These are phyloP conservation scores for Tinamus major DNA, from an alignment of 2,797 vertebrate genomes.

Conservation along the genomic window DNA sequence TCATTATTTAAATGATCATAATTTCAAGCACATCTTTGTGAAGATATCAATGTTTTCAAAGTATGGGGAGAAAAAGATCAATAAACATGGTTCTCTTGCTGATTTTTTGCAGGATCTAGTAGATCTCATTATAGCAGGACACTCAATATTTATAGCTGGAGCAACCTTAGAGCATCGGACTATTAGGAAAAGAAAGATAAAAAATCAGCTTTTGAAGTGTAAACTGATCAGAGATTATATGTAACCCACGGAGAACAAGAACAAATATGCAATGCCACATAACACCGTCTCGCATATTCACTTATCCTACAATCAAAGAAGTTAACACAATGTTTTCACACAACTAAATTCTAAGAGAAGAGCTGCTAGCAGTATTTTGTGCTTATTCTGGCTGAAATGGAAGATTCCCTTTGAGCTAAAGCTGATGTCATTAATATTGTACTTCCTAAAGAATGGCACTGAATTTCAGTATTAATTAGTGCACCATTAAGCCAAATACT, in stretches of 20 bases:
- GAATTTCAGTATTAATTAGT: constrained; percentile 34
- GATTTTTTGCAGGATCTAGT: not conserved
- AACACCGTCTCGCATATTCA: not conserved
- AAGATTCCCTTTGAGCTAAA: not conserved
- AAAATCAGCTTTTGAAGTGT: not conserved
- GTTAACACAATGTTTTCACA: not conserved
- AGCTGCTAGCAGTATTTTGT: not conserved
- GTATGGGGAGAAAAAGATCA: not conserved
- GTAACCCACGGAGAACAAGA: not conserved
- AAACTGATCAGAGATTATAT: not conserved
- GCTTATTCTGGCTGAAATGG: not conserved
- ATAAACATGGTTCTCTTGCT: not conserved
- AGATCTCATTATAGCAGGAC: not conserved
- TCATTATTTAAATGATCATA: not conserved
- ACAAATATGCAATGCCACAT: not conserved
- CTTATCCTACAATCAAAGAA: not conserved
- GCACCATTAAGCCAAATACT: not conserved
- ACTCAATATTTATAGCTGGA: not conserved
- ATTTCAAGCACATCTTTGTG: not conserved
- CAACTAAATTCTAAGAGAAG: not conserved
- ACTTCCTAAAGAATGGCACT: not conserved
- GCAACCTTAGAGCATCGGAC: not conserved
- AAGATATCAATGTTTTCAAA: not conserved
- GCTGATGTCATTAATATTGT: not conserved
- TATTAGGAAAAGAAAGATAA: not conserved